A percentile compares a stretch with the other conserved stretches of the same genome.
Evolutionary conservation across 2,113 vertebrate genomes (phyloP).

Genomic region (Gasterosteus nipponicus): DNA sequence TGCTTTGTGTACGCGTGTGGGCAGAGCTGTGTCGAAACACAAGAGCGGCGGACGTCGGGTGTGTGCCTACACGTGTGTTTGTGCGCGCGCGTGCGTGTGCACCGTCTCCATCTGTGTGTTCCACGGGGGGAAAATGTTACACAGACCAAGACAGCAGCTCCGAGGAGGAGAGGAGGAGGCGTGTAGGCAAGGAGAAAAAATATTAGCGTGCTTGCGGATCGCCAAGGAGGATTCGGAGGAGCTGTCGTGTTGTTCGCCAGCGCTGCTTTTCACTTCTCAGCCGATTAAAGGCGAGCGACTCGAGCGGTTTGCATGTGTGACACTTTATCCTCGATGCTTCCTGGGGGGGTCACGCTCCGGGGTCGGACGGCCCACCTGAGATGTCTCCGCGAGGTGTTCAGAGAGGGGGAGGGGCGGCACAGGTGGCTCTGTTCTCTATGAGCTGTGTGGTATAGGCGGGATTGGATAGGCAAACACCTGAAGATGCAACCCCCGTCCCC

Average conservation of each 20-base stretch:
- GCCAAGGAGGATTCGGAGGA: constrained; percentile 48
- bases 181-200: constrained; percentile 72
- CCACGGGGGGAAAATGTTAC: constrained; percentile 59
- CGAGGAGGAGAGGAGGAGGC: constrained; percentile 70
- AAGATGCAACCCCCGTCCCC: no score
- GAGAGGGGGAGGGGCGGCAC: no score
- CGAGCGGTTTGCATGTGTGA: no score
- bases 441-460: no score
- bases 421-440: no score
- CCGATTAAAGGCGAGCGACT: constrained; percentile 25
- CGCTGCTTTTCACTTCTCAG: constrained; percentile 30
- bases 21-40: constrained; percentile 59
- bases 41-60: constrained; percentile 43
- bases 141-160: constrained; percentile 70
- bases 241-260: constrained; percentile 37
- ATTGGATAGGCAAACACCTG: no score
- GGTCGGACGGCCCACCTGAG: no score
- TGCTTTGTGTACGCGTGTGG: constrained; percentile 29
- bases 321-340: no score
- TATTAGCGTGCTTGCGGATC: constrained; percentile 58
- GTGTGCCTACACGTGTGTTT: background rate
- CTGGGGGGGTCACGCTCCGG: no score
- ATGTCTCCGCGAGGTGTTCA: no score
- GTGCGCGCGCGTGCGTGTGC: constrained; percentile 30
- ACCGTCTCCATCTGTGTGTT: constrained; percentile 67